Base-by-base conservation (phyloP, 2,888 invertebrate genomes). In the Poecilobothrus nobilitatus region DNA sequence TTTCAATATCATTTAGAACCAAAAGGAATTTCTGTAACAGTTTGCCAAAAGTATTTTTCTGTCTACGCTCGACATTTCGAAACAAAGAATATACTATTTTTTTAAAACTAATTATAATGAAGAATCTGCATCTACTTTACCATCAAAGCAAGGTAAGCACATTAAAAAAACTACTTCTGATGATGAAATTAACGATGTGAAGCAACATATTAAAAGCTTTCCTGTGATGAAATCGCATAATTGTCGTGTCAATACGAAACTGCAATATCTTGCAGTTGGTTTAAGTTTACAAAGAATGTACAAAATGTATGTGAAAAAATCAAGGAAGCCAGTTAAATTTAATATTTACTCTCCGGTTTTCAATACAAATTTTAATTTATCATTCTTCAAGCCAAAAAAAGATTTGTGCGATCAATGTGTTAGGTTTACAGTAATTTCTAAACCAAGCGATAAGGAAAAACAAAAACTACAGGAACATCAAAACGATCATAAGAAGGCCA, bases 121-220 rank as follows among this genome's bases (percentile, higher is more conserved):
- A 61, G n/a, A 61, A 61, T n/a, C n/a, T 61, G 61, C n/a, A 61
- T 18, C 61, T 61, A 2, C 61, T 61, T 6, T n/a, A n/a, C 61
- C 18, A 34, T 34, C 34, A 34, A 34, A 34, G 34, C 34, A 34
- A 34, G 34, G 34, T 34, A 34, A 34, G 8, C 61, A 18, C n/a
- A 61, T 61, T 61, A 61, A 61, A 61, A 61, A 61, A 61, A 2
- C n/a, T n/a, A 61, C 61, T 61, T 5, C 15, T 18, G 61, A 61
- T n/a, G 5, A 61, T 18, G n/a, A 61, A 61, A 61, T 61, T 18
- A 61, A 8, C 18, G 61, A 61, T 7, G n/a, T 61, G n/a, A 61
- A 61, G n/a, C n/a, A 61, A 61, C 61, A 61, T n/a, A 61, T 61
- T 53, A 53, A 53, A 53, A 53, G 53, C n/a, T 61, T 61, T n/a